These are phyloP conservation scores for Zelostemma sp. DNA, from an alignment of 1,140 invertebrate species.

Conservation along the genomic window DNA sequence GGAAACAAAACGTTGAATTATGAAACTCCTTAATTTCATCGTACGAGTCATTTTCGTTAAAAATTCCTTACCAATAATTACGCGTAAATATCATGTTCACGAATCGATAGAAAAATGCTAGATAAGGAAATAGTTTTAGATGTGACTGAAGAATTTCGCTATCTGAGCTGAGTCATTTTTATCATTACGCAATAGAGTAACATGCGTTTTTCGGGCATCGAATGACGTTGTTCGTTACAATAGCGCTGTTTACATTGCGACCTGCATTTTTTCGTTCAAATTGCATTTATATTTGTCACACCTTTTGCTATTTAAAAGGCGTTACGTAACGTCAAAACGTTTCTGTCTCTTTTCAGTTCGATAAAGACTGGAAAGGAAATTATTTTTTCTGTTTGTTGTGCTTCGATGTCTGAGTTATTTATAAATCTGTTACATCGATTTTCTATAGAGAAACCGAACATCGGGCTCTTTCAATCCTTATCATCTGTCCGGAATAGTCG, in stretches of 20 bases:
- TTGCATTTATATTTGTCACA: neutral
- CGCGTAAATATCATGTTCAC: too few relatives aligned
- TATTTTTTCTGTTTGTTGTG: constrained; percentile 25
- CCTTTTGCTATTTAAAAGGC: neutral
- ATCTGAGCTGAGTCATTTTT: too few relatives aligned
- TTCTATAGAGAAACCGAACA: constrained; percentile 18
- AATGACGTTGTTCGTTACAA: too few relatives aligned
- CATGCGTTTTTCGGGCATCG: too few relatives aligned
- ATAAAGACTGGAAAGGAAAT: constrained; percentile 31
- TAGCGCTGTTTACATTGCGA: neutral
- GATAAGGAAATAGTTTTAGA: too few relatives aligned
- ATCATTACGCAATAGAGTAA: too few relatives aligned
- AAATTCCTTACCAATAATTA: too few relatives aligned
- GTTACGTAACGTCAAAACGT: constrained; percentile 18
- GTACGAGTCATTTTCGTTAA: too few relatives aligned
- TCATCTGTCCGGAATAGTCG: neutral
- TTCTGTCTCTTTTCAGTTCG: constrained; percentile 22
- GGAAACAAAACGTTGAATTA: too few relatives aligned
- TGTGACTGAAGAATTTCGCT: too few relatives aligned
- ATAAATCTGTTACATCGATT: constrained; percentile 39
- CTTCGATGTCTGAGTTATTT: constrained; percentile 25
- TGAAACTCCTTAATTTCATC: too few relatives aligned
- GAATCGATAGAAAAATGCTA: too few relatives aligned
- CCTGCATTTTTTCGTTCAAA: neutral
- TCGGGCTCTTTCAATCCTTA: constrained; percentile 16